These are phyloP conservation scores for Drosophila prolongata DNA, from an alignment of 2,888 invertebrate species.

Conservation along the genomic window DNA sequence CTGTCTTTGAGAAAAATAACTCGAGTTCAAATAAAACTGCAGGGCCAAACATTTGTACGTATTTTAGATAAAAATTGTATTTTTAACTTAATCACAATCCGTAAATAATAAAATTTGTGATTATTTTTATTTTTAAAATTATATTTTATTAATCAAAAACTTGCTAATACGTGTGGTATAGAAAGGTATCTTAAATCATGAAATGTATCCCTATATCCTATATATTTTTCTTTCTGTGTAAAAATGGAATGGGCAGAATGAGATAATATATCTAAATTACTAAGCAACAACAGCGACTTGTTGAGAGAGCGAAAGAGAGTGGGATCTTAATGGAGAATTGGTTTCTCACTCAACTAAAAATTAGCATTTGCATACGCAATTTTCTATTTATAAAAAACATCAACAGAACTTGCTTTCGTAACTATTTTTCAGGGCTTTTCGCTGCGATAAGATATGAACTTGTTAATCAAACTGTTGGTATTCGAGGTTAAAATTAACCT, in stretches of 20 bases:
- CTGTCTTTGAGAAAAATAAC: too few species aligned
- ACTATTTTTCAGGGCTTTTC: constrained; percentile 30
- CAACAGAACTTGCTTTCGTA: constrained; percentile 53
- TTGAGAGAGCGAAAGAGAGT: constrained; percentile 34
- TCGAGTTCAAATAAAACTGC: too few species aligned
- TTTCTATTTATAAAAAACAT: constrained; percentile 80
- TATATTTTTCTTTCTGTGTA: constrained; percentile 56
- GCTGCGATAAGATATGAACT: constrained; percentile 28
- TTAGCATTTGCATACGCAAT: constrained; percentile 81
- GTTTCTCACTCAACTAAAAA: constrained; percentile 43
- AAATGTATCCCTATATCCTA: not conserved
- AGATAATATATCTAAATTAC: constrained; percentile 70
- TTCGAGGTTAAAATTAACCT: constrained; percentile 29
- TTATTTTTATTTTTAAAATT: too few species aligned
- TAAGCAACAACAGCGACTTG: constrained; percentile 78
- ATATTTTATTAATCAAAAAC: too few species aligned
- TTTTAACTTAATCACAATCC: too few species aligned
- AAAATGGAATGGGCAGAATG: constrained; percentile 51
- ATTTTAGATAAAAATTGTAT: too few species aligned
- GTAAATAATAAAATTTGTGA: too few species aligned
- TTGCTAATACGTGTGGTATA: too few species aligned
- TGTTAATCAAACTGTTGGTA: constrained; percentile 14
- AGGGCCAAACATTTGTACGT: too few species aligned
- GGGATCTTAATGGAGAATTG: constrained; percentile 8
- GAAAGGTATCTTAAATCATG: not conserved